Conservation (phyloP, 2,113 vertebrate species). For the Hypomesus transpacificus region DNA sequence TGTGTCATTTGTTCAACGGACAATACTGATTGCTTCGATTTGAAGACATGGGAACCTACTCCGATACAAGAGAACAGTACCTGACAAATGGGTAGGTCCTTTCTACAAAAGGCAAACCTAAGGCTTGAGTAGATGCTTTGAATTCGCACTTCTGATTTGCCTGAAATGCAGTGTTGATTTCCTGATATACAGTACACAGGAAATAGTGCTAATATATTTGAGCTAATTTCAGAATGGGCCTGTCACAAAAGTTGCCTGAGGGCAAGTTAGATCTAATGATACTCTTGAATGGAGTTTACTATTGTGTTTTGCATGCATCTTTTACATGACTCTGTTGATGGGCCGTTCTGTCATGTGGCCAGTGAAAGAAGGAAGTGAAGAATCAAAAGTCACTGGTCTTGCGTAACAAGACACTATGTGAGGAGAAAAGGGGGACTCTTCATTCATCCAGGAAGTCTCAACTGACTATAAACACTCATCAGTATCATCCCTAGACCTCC, state of each 20-base stretch:
- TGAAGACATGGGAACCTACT: slow-evolving; percentile 46
- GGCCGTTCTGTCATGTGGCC: not conserved
- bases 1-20: slow-evolving; percentile 10
- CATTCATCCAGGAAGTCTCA: slow-evolving; percentile 27
- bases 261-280: too few species aligned
- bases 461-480: not conserved
- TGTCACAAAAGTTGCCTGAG: not conserved
- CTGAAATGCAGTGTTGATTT: slow-evolving; percentile 10
- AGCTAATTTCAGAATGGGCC: not conserved
- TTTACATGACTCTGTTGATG: not conserved
- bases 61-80: slow-evolving; percentile 18
- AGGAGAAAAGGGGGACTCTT: slow-evolving; percentile 6
- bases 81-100: slow-evolving; percentile 47
- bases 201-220: slow-evolving; percentile 27
- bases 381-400: slow-evolving; percentile 21
- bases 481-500: not conserved
- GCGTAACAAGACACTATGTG: slow-evolving; percentile 20
- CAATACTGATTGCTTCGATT: slow-evolving; percentile 27
- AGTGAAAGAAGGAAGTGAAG: slow-evolving; percentile 23
- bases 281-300: not conserved
- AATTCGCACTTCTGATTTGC: too few species aligned
- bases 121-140: not conserved
- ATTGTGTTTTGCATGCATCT: not conserved
- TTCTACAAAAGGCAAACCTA: not conserved
- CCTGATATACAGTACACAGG: slow-evolving; percentile 14